Evolutionary conservation across 2,888 invertebrate genomes (phyloP).

Genomic region (Macaria liturata): DNA sequence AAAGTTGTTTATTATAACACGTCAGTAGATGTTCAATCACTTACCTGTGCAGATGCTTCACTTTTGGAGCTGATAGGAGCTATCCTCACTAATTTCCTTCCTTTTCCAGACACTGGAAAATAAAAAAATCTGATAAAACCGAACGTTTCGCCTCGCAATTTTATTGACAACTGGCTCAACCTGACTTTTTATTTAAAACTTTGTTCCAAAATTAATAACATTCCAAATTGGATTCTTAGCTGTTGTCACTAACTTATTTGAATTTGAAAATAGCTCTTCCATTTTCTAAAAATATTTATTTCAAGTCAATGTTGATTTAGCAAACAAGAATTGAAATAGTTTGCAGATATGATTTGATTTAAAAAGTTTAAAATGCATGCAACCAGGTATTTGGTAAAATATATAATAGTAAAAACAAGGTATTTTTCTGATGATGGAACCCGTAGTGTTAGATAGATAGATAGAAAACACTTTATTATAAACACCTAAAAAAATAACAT

Average conservation of each 20-base stretch:
- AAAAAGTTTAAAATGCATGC: too few species aligned
- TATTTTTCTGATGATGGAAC: too few species aligned
- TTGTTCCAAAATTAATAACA: constrained; percentile 21
- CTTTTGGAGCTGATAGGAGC: constrained; percentile 57
- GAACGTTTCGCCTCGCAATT: constrained; percentile 7
- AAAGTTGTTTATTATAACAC: too few species aligned
- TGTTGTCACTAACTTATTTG: constrained; percentile 40
- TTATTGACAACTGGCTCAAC: constrained; percentile 30
- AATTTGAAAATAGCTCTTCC: constrained; percentile 35
- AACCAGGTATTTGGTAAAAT: too few species aligned
- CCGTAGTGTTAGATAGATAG: too few species aligned
- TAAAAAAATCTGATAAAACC: constrained; percentile 26
- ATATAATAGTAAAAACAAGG: too few species aligned
- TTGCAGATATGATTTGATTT: too few species aligned
- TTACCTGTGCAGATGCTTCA: constrained; percentile 49
- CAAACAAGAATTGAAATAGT: too few species aligned
- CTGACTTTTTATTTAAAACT: constrained; percentile 30
- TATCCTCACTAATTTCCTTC: constrained; percentile 66
- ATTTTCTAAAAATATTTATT: constrained; percentile 43
- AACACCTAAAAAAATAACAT: too few species aligned
- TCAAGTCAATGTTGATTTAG: too few species aligned
- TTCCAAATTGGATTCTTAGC: constrained; percentile 16
- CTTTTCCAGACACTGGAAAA: constrained; percentile 46
- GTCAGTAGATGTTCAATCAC: constrained; percentile 26
- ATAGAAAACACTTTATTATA: too few species aligned